phyloP scores from a whole-genome alignment of 2,888 invertebrate genomes.

The Phengaris alcon region DNA sequence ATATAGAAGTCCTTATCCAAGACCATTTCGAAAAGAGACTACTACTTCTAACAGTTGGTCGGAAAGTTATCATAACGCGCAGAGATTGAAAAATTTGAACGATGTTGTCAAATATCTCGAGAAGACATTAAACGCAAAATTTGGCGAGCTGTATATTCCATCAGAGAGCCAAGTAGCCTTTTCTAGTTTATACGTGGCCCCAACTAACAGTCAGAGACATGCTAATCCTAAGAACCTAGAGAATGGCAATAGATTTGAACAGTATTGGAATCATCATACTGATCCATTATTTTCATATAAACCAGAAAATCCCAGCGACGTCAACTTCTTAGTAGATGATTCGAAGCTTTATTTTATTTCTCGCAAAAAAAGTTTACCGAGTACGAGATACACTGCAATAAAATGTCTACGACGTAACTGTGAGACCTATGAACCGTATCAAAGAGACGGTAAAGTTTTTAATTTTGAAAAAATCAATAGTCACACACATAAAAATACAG shows the following conservation, averaged over 20 bases:
- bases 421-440: background rate
- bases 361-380: background rate
- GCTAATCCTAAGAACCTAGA: slow-evolving; percentile 43
- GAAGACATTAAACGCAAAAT: slow-evolving; percentile 68
- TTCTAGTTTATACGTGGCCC: slow-evolving; percentile 64
- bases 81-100: slow-evolving; percentile 67
- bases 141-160: slow-evolving; percentile 60
- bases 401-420: slow-evolving; percentile 6
- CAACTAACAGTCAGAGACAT: slow-evolving; percentile 47
- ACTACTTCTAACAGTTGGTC: slow-evolving; percentile 65
- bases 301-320: slow-evolving; percentile 85
- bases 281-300: slow-evolving; percentile 86
- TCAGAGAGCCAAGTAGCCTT: slow-evolving; percentile 59
- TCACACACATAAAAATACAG: slow-evolving; percentile 10
- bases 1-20: slow-evolving; percentile 61
- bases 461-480: background rate
- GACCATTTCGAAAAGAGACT: slow-evolving; percentile 60
- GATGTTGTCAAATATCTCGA: slow-evolving; percentile 70
- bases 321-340: slow-evolving; percentile 84
- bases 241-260: slow-evolving; percentile 47
- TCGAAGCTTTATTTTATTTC: slow-evolving; percentile 42
- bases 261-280: slow-evolving; percentile 56
- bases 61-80: slow-evolving; percentile 67
- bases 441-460: background rate
- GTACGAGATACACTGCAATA: background rate